Evolutionary conservation across 1,140 invertebrate genomes (phyloP), one percentile per base, ranked within the genome.

Genomic region (Listronotus oregonensis): DNA sequence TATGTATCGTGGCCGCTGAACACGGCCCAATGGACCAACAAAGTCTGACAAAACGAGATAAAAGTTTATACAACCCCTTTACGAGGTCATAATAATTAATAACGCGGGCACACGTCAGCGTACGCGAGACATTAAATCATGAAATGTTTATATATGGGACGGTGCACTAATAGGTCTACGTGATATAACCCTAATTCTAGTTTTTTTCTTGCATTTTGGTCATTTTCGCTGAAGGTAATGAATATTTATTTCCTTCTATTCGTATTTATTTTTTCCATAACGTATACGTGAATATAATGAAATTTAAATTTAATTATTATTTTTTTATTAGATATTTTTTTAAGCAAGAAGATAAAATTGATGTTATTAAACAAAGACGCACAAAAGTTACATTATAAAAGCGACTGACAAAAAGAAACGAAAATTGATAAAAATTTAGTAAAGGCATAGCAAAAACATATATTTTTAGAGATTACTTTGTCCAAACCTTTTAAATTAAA

Each of bases 11-110:
- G 43, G 46, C 58, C 42, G 44, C 8, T 60, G n/a, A 60, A 68
- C 69, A 68, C 61, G 54, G 47, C 70, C 67, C 69, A 56, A 61
- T 67, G 67, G 70, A 68, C 69, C 66, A 63, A 71, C 70, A 69
- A 71, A 71, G 70, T 71, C 70, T 69, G 68, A 71, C 70, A 71
- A 71, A 71, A 69, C 68, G 70, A 71, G 70, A 71, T 71, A 71
- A 71, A 71, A 71, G 67, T 71, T 64, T 64, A 67, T 69, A 67
- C 67, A 71, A 58, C 60, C 70, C 70, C 70, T 71, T 71, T 71
- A 71, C 68, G 70, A 64, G 70, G 67, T 57, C 70, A 67, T 71
- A 71, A 71, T 71, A 71, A 71, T 71, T 71, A 71, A 71, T 71
- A 71, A 69, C 63, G 66, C 50, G 60, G 55, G 60, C 69, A 58